Percentiles rank a stretch among this genome's conserved stretches.
These are phyloP conservation scores for Cavia porcellus DNA, from an alignment of 2,113 vertebrate species.

Conservation along the genomic window DNA sequence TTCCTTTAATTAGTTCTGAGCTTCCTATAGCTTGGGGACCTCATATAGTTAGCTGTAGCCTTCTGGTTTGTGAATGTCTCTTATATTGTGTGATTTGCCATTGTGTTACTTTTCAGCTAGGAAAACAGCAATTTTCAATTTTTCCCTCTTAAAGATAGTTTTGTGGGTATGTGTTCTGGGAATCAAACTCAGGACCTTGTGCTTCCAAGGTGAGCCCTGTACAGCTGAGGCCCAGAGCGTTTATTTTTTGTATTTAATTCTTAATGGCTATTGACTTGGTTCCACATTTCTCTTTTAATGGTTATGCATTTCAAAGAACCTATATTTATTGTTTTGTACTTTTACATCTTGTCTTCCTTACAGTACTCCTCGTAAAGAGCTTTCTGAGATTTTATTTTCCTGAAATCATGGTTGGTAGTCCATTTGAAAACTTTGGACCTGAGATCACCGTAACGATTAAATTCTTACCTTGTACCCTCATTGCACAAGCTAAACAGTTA, in stretches of 20 bases:
- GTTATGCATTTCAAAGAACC: background rate
- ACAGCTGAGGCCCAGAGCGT: background rate
- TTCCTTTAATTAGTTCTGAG: slow-evolving; percentile 13
- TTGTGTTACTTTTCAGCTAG: slow-evolving; percentile 11
- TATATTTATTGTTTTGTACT: background rate
- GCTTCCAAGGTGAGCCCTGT: too few species aligned
- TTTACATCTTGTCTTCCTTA: background rate
- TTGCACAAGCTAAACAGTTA: slow-evolving; percentile 14
- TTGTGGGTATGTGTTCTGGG: too few species aligned
- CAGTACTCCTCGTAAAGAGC: background rate
- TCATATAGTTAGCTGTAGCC: background rate
- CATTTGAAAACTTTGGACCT: background rate
- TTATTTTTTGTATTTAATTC: slow-evolving; percentile 44
- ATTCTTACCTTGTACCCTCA: background rate
- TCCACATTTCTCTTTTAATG: slow-evolving; percentile 62
- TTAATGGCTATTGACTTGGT: slow-evolving; percentile 45
- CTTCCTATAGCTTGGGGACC: background rate
- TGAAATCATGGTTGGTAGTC: background rate
- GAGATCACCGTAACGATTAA: background rate
- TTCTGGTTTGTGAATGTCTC: background rate
- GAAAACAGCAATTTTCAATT: background rate
- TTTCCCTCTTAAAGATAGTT: background rate
- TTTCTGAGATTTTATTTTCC: slow-evolving; percentile 29
- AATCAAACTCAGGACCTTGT: too few species aligned
- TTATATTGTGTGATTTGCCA: background rate